phyloP scores from a whole-genome alignment of 2,113 vertebrate genomes.

The Maccullochella peelii region DNA sequence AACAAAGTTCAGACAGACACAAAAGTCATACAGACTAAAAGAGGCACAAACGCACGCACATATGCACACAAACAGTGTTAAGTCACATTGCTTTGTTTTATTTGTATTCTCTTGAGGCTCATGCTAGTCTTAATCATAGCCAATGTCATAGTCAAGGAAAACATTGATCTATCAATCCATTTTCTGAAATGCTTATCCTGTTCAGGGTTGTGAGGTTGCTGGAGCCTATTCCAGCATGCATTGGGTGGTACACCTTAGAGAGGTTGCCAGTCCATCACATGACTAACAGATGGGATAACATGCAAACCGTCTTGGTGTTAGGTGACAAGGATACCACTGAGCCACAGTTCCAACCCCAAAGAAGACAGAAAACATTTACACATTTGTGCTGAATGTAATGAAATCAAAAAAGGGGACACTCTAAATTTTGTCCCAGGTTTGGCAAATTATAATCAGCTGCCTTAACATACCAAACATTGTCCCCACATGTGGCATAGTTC shows the following conservation, averaged over 20 bases:
- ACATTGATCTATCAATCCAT: background rate
- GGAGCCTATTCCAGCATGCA: background rate
- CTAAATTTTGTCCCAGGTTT: background rate
- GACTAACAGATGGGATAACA: background rate
- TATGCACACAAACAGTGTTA: background rate
- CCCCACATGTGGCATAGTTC: background rate
- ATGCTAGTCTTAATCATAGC: background rate
- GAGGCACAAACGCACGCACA: background rate
- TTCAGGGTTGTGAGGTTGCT: background rate
- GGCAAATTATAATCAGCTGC: background rate
- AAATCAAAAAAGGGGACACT: background rate
- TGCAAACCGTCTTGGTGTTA: background rate
- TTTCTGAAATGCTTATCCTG: background rate
- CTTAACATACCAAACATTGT: background rate
- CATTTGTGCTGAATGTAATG: background rate
- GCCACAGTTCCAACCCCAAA: background rate
- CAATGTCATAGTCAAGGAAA: background rate
- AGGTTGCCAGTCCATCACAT: background rate
- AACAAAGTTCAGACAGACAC: background rate
- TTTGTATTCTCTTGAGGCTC: background rate
- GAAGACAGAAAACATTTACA: background rate
- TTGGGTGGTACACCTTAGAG: background rate
- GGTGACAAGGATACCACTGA: background rate
- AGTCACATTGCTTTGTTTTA: constrained; percentile 6
- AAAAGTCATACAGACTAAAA: background rate